Base-by-base conservation (phyloP, 2,113 vertebrate species). In the Passer domesticus region DNA sequence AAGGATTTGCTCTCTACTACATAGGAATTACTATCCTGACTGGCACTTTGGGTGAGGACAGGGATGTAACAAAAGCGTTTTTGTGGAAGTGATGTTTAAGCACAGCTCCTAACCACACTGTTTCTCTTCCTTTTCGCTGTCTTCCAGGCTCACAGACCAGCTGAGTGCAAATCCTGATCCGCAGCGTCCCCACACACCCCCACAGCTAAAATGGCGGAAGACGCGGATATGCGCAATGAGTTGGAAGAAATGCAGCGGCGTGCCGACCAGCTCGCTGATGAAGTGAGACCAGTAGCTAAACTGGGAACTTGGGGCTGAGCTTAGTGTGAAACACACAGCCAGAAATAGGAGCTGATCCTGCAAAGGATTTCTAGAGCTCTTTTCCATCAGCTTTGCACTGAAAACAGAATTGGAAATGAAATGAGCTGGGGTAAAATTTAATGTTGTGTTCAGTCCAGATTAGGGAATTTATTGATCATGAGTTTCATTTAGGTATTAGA, bases 161-260 rank as follows among this genome's bases (percentile, higher is more conserved):
- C 92, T 56, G 77, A 83, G 63, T 17, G 13, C 96, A 98, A 96
- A 97, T 72, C 76, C 96, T 97, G 97, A 97, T 97, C 97, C 96
- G 85, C 93, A 96, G 97, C 62, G 33, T 95, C 96, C 62, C 96
- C 96, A 87, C 97, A 87, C 96, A 96, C 97, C 97, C 91, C 90
- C 94, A 95, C 97, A 98, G 86, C 97, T 97, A 98, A 98, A 95
- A 99, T 99, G 99, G 99, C 99, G 44, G 99, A 99, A 83, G 99
- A 99, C 5, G 98, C 99, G 2, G 99, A 99, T 93, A 99, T 99
- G 99, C 99, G 99, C 98, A 99, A 99, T 98, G 99, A 99, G 98
- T 97, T 99, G 97, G 99, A 99, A 92, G 99, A 99, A 96, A 99
- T 99, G 99, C 99, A 99, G 98, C 98, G 99, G 90, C 98, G 99